Evolutionary conservation across 2,113 vertebrate species (phyloP), one percentile per base, ranked within the genome.

Genomic region (Terrapene triunguis): DNA sequence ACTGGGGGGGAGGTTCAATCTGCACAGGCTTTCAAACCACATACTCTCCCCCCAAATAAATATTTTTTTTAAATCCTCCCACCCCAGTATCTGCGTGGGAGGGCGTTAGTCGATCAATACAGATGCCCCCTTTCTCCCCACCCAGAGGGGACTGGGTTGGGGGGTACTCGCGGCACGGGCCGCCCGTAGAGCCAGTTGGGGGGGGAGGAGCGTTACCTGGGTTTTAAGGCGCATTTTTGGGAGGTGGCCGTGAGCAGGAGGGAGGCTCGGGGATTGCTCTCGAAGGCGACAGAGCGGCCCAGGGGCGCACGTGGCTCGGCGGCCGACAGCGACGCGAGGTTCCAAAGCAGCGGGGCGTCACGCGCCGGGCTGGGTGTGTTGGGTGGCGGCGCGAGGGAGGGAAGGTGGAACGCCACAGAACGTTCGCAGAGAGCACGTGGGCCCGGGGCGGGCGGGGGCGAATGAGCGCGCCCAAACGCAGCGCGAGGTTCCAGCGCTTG

Each of bases 151-250:
- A 35, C 11, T 29, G 13, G 57, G 32, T 14, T 62, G 62, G 13
- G 29, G 27, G 59, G 59, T 16, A 29, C 59, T 32, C 12, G 27
- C 13, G 32, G 32, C 59, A 35, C 29, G 6, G 59, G 32, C 13
- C 59, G 17, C 35, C 32, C 32, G 11, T 14, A 22, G 16, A n/a
- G 62, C 32, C 59, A 5, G 57, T 12, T 17, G 62, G 12, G 16
- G 59, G 32, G 29, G 53, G n/a, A 80, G 44, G 51, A 38, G n/a
- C 7, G 59, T 85, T 95, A 96, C 95, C 96, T 96, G 96, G 88
- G 79, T 96, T 87, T 95, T 51, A 19, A 97, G 88, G 57, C 93
- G 92, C 97, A 97, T 97, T 89, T 87, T 96, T 57, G 51, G 19
- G 62, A 53, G 42, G 57, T 21, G 35, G 35, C 17, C 8, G 65